Evolutionary conservation across 2,113 vertebrate genomes (phyloP).

Genomic region (Leiothrix lutea): DNA sequence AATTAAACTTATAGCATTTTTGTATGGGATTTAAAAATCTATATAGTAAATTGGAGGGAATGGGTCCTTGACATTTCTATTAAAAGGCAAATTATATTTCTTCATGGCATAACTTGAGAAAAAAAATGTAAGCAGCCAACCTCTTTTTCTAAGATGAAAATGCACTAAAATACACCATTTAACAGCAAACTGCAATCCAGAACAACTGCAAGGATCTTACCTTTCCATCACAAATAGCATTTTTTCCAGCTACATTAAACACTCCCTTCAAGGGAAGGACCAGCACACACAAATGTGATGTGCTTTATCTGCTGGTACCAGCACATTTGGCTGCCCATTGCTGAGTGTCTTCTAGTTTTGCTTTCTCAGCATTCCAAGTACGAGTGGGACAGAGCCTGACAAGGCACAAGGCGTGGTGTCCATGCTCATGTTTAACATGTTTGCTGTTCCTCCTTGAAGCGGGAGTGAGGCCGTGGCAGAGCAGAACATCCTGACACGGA

Average conservation of each 20-base stretch:
- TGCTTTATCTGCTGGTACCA: neutral
- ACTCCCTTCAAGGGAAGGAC: neutral
- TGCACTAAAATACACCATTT: neutral
- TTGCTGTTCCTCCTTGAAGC: neutral
- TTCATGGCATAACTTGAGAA: neutral
- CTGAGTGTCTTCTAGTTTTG: neutral
- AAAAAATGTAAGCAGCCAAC: neutral
- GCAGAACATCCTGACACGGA: neutral
- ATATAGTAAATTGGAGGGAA: constrained; percentile 3
- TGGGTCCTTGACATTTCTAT: neutral
- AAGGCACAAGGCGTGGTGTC: neutral
- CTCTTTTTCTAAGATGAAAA: neutral
- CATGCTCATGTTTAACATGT: rapidly evolving
- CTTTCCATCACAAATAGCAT: neutral
- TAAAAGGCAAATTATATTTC: constrained; percentile 26
- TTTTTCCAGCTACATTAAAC: neutral
- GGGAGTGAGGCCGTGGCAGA: neutral
- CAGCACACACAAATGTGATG: neutral
- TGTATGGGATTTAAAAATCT: neutral
- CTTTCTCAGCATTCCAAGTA: rapidly evolving
- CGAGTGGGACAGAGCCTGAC: neutral
- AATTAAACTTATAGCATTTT: constrained; percentile 17
- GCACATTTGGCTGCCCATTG: neutral
- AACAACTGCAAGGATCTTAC: neutral
- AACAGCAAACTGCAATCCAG: neutral